These are phyloP conservation scores for Cardiocondyla obscurior DNA, from an alignment of 1,140 invertebrate species.

Conservation along the genomic window DNA sequence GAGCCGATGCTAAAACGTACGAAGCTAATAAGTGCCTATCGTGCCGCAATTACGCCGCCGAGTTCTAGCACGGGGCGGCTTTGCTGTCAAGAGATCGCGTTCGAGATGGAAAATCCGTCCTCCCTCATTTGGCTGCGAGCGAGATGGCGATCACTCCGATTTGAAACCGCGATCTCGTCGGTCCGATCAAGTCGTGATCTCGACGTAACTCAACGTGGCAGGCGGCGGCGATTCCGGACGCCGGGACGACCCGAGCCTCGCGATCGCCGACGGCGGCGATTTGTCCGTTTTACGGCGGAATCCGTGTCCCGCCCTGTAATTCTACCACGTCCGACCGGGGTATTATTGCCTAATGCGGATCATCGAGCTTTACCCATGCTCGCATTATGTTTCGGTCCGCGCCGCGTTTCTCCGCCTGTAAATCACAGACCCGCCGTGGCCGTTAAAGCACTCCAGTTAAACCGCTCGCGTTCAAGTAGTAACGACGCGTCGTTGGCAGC, in stretches of 20 bases:
- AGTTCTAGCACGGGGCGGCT: neutral
- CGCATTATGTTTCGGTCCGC: constrained; percentile 46
- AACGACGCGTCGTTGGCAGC: constrained; percentile 28
- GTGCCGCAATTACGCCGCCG: neutral
- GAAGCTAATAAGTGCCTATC: neutral
- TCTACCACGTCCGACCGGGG: constrained; percentile 37
- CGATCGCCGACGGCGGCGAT: constrained; percentile 24
- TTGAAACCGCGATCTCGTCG: constrained; percentile 49
- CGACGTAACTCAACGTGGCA: constrained; percentile 55
- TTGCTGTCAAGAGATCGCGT: neutral
- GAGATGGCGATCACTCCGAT: constrained; percentile 21
- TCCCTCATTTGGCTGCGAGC: neutral
- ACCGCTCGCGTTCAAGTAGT: constrained; percentile 39
- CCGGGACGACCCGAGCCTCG: neutral
- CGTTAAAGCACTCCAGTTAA: constrained; percentile 56
- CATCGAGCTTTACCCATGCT: constrained; percentile 59
- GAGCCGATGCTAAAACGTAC: neutral
- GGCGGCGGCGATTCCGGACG: constrained; percentile 26
- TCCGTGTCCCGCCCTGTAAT: constrained; percentile 39
- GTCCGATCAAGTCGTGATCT: constrained; percentile 61
- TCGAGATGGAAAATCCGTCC: neutral
- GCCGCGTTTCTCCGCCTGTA: constrained; percentile 36
- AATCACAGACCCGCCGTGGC: constrained; percentile 49
- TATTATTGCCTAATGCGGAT: constrained; percentile 64
- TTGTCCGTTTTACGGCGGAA: constrained; percentile 47